Evolutionary conservation across 2,113 vertebrate genomes (phyloP).

Genomic region (Salvelinus alpinus): DNA sequence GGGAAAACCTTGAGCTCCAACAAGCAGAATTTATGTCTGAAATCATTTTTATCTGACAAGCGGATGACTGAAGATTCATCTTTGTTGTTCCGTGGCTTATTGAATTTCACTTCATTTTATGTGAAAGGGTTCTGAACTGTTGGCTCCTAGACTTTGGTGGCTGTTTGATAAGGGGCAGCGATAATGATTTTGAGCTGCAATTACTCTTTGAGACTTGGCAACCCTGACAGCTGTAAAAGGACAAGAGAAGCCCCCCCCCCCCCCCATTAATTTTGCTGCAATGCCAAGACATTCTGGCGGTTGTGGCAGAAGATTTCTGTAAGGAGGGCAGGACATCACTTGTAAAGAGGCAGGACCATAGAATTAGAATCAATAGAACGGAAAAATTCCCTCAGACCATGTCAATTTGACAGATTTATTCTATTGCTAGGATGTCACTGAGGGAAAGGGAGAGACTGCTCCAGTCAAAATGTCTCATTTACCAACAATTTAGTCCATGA

Average conservation of each 20-base stretch:
- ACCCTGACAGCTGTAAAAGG: constrained; percentile 42
- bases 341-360: constrained; percentile 15
- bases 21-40: constrained; percentile 34
- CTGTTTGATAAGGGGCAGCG: constrained; percentile 35
- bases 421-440: background rate
- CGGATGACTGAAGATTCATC: constrained; percentile 36
- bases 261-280: background rate
- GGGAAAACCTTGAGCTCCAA: constrained; percentile 25
- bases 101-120: constrained; percentile 54
- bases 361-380: no score
- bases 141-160: constrained; percentile 33
- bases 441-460: background rate
- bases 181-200: constrained; percentile 38
- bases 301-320: constrained; percentile 35
- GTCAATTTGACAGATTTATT: no score
- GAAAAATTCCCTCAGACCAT: no score
- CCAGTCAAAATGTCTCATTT: constrained; percentile 17
- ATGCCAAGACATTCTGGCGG: constrained; percentile 13
- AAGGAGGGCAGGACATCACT: constrained; percentile 5
- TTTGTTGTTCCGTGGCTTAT: constrained; percentile 44
- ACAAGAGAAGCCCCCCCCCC: constrained; percentile 18
- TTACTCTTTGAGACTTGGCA: constrained; percentile 27
- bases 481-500: background rate
- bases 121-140: constrained; percentile 37
- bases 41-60: constrained; percentile 43